Conservation (phyloP, 2,113 vertebrate species). For the Fregetta grallaria region DNA sequence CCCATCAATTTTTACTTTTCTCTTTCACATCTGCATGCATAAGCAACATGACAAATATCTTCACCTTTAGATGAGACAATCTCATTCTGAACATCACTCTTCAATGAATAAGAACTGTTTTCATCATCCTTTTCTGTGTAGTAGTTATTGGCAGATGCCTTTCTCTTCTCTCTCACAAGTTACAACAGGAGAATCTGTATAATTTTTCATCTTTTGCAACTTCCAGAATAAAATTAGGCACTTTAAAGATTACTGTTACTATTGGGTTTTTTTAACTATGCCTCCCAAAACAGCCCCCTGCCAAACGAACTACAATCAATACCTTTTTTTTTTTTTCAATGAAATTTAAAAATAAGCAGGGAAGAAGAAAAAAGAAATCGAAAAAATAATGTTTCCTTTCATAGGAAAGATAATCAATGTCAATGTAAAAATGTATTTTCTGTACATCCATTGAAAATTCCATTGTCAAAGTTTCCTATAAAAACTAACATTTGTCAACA, state of each 20-base stretch:
- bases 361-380: neutral
- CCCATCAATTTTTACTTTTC: neutral
- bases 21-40: neutral
- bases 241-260: neutral
- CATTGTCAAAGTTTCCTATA: neutral
- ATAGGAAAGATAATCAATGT: neutral
- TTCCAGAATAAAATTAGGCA: neutral
- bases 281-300: neutral
- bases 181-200: neutral
- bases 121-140: neutral
- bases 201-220: neutral
- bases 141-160: neutral
- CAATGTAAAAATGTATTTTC: neutral
- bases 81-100: neutral
- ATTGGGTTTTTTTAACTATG: neutral
- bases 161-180: neutral
- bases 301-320: neutral
- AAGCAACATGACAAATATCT: neutral
- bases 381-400: neutral
- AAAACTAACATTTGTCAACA: conserved; percentile 15
- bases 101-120: neutral
- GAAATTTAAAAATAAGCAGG: neutral
- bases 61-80: neutral
- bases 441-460: neutral
- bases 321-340: neutral